Conservation (phyloP, 2,797 vertebrate genomes). For the Amazona ochrocephala region DNA sequence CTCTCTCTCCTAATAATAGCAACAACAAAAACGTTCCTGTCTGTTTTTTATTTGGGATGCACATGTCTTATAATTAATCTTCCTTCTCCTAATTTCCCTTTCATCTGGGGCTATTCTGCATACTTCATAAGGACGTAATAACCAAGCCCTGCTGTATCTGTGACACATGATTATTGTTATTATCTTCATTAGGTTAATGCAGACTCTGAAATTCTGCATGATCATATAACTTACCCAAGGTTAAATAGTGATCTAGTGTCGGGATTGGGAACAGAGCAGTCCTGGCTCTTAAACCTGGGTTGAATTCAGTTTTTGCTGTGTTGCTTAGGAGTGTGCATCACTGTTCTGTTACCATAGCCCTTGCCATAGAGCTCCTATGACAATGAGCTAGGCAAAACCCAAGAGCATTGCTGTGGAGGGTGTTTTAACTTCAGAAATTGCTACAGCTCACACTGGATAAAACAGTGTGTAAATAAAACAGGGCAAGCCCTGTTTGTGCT, state of each 20-base stretch:
- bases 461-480: neutral
- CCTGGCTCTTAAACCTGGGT: neutral
- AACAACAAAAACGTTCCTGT: neutral
- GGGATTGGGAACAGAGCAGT: neutral
- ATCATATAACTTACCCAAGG: neutral
- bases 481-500: neutral
- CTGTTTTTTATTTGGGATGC: constrained; percentile 49
- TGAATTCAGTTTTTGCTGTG: neutral
- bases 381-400: neutral
- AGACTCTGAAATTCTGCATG: constrained; percentile 15
- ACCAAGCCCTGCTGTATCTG: constrained; percentile 42
- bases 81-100: constrained; percentile 49
- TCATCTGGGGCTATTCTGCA: constrained; percentile 46
- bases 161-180: constrained; percentile 63
- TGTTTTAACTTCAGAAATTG: neutral
- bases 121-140: constrained; percentile 49
- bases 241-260: constrained; percentile 3
- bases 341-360: neutral
- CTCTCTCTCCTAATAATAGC: constrained; percentile 14
- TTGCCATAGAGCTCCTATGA: neutral
- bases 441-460: neutral
- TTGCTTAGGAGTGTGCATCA: neutral
- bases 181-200: constrained; percentile 63
- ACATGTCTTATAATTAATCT: constrained; percentile 61
- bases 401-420: neutral